Base-by-base conservation (phyloP, 2,888 invertebrate genomes). In the Lucinisca nassula region DNA sequence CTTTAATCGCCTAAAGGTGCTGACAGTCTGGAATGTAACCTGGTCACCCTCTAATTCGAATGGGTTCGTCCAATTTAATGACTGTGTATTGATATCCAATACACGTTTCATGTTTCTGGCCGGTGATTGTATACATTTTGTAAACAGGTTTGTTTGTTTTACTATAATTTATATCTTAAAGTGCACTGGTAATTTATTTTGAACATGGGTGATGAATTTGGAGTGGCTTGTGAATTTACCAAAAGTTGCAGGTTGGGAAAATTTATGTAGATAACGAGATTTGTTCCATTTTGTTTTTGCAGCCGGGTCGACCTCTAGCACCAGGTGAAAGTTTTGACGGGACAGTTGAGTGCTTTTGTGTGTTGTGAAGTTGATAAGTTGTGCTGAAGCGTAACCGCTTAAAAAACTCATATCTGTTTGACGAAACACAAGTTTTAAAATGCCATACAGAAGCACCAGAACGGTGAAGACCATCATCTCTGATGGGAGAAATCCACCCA, bases 381-480 rank as follows among this genome's bases (percentile, higher is more conserved):
- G 67, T 2, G 35, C 67, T 12, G 67, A 67, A 35, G 30, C 35
- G 21, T 30, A 67, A 3, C 45, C 17, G 45, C 8, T 17, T 12
- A 45, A 45, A 8, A 45, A 8, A 12, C 17, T 45, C 17, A 45
- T 17, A 45, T n/a, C n/a, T 8, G 40, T 40, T 14, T 40, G 14
- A 40, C 14, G 14, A 40, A 10, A 51, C 21, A 21, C 14, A 51
- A 51, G 14, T 51, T 45, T 45, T 30, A 87, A 14, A 51, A 89
- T 89, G 89, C 86, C 89, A 14, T 89, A 55, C 75, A 6, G 67
- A 67, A 67, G 35, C 32, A 93, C 93, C 0, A 84, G 93, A 32
- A 94, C 94, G 0, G 92, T 94, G 27, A 90, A 91, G 32, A 93
- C 94, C n/a, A 92, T 92, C 82, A 90, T 85, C 32, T 91, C 92